Evolutionary conservation across 2,113 vertebrate species (phyloP), one percentile per base, ranked within the genome.

Genomic region (Dendrocopos noguchii): DNA sequence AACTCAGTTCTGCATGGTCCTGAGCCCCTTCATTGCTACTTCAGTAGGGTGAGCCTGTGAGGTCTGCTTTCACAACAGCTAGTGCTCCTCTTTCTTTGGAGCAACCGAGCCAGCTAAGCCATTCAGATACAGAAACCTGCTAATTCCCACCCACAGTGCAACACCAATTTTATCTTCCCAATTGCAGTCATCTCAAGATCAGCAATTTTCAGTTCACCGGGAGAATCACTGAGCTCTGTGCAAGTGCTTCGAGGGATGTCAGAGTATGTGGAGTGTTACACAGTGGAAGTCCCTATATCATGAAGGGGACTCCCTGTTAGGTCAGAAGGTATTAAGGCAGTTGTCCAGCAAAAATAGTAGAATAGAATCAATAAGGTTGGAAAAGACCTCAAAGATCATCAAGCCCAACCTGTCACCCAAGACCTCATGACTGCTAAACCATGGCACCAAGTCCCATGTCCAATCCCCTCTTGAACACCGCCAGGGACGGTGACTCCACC

Each of bases 31-130:
- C 36, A 5, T 7, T 60, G 61, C 65, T 70, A 1, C 2, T 10
- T 53, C 36, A 67, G 66, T 0, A 0, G 39, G 56, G 15, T 3
- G 10, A 80, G 29, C 18, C 52, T 4, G 1, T 5, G 57, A 63
- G n/a, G 7, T 39, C 63, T 88, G 92, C 7, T 50, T 42, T 53
- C 44, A 12, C 1, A 8, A 12, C 83, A 56, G 68, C 79, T 87
- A 65, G 50, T 7, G 1, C 20, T 78, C 12, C 36, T 63, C 34
- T 52, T 36, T 73, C 7, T 3, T 33, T 21, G 33, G 75, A 71
- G 25, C 24, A 28, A 34, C 80, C 19, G 10, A 2, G 25, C 56
- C 53, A 46, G 34, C 44, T 42, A 61, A 87, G 65, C 63, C 57
- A 31, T 39, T 60, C 80, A 13, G 65, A 27, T 24, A 71, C 63